Evolutionary conservation across 2,797 vertebrate genomes (phyloP), one percentile per base, ranked within the genome.

Genomic region (Malurus leucopterus): DNA sequence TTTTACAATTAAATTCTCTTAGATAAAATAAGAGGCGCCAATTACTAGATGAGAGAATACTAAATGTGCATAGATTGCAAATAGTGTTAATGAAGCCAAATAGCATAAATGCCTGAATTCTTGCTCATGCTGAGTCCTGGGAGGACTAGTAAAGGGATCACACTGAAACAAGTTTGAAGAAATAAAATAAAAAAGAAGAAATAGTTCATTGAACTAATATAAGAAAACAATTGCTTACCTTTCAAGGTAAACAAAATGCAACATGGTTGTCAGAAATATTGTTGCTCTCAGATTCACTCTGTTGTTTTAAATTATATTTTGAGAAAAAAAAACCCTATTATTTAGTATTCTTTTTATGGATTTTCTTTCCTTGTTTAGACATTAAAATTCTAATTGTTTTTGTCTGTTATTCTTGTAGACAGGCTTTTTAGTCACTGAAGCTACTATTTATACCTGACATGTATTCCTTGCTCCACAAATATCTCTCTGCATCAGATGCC

Each of bases 251-350:
- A 75, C 3, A 59, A 84, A 70, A 61, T 57, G 8, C 4, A 76
- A 41, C 9, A 38, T 3, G 30, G 5, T 55, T 73, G 32, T 57
- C 53, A 77, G 30, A 83, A 36, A 36, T 36, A 36, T 36, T 12
- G 36, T 36, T 58, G 8, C 14, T 79, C 13, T 76, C 63, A 5
- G 13, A 71, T 51, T 88, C 34, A 63, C 6, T 49, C 6, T 27
- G 24, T 40, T 75, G 6, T 43, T 85, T 90, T 27, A 46, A 49
- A 47, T 44, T 57, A 36, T 59, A 14, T 69, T 86, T 55, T 65
- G 6, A 57, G 23, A 9, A 8, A 71, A 89, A 84, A 29, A 2
- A 19, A 1, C 0, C 0, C 3, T 3, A 74, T 51, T 58, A 43
- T 68, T 61, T 67, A 74, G 1, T 11, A 6, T 62, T 38, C 3